A percentile compares a stretch with the other conserved stretches of the same genome.
Conservation (phyloP, 2,113 vertebrate species). For the Corvus hawaiiensis region DNA sequence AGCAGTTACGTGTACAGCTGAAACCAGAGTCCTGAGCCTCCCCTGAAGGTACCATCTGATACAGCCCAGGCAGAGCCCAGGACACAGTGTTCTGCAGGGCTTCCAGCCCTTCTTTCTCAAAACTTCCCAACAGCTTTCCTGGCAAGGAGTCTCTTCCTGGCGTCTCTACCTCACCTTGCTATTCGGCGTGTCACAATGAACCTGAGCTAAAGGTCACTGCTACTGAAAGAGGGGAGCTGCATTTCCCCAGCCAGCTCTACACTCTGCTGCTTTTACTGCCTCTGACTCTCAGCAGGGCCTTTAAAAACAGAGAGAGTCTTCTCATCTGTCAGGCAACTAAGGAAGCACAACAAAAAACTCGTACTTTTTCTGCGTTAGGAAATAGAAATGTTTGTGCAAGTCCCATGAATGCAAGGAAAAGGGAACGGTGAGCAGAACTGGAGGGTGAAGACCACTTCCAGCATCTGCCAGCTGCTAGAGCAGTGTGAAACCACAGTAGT, state of each 20-base stretch:
- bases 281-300: not conserved
- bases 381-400: not conserved
- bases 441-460: not conserved
- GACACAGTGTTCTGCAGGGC: not conserved
- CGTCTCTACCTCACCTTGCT: not conserved
- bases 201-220: not conserved
- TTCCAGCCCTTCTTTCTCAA: not conserved
- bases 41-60: not conserved
- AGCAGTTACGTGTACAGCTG: not conserved
- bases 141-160: not conserved
- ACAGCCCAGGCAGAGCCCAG: not conserved
- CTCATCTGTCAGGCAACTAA: not conserved
- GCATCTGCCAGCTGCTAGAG: not conserved
- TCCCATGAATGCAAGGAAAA: not conserved
- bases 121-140: not conserved
- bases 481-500: not conserved
- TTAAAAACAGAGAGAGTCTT: not conserved
- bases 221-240: not conserved
- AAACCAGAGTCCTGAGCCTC: not conserved
- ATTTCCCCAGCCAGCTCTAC: not conserved
- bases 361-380: not conserved
- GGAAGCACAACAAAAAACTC: not conserved
- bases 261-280: not conserved
- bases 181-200: not conserved
- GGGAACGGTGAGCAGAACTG: not conserved